Evolutionary conservation across 2,797 vertebrate species (phyloP).

Genomic region (Cossypha niveicapilla): DNA sequence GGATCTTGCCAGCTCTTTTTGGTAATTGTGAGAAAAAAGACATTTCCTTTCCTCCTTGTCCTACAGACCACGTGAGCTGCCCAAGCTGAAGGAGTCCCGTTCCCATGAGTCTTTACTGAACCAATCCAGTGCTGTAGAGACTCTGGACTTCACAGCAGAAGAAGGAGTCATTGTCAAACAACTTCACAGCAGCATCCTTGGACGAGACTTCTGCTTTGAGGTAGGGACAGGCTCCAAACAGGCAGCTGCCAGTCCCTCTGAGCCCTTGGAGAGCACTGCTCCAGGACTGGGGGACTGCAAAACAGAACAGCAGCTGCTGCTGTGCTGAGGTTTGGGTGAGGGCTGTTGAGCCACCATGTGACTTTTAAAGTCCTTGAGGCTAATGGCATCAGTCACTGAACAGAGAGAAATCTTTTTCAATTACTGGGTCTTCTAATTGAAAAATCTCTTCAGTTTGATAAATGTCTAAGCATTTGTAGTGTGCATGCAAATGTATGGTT

Average conservation of each 20-base stretch:
- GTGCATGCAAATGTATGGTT: not conserved
- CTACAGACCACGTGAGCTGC: conserved; percentile 84
- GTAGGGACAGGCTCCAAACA: conserved; percentile 65
- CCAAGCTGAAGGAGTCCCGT: conserved; percentile 88
- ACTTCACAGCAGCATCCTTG: conserved; percentile 93
- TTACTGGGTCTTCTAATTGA: not conserved
- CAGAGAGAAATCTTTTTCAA: not conserved
- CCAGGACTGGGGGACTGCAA: not conserved
- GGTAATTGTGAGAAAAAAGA: not conserved
- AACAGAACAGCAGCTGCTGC: not conserved
- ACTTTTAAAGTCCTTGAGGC: not conserved
- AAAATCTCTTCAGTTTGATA: not conserved
- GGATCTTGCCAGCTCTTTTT: not conserved
- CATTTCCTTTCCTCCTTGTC: not conserved
- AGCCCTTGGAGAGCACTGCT: not conserved
- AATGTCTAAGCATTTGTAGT: not conserved
- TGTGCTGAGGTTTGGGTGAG: not conserved
- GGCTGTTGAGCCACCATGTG: not conserved
- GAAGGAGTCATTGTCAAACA: conserved; percentile 89
- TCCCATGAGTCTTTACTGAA: conserved; percentile 93
- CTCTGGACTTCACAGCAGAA: conserved; percentile 87
- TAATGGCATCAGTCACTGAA: not conserved
- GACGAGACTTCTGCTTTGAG: conserved; percentile 97
- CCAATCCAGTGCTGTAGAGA: conserved; percentile 85
- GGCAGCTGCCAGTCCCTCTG: not conserved